A percentile compares a stretch with the other conserved stretches of the same genome.
phyloP scores from a whole-genome alignment of 2,888 invertebrate genomes.

The Metacarcinus magister region DNA sequence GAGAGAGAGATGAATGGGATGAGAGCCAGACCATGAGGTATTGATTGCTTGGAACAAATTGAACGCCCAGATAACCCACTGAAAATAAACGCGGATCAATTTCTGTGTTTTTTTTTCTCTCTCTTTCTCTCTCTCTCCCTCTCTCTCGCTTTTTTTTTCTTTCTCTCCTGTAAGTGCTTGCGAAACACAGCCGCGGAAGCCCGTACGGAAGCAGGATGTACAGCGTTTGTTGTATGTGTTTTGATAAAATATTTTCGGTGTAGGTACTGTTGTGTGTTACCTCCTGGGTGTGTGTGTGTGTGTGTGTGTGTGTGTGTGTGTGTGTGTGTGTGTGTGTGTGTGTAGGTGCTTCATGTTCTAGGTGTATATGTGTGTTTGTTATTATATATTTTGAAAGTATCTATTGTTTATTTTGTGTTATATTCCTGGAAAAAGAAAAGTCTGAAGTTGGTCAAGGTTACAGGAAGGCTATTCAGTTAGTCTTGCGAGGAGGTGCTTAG shows the following conservation, averaged over 20 bases:
- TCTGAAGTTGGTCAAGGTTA: not conserved
- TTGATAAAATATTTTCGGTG: not conserved
- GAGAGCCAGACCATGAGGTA: conserved; percentile 15
- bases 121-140: conserved; percentile 23
- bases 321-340: not conserved
- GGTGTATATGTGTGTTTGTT: not conserved
- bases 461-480: not conserved
- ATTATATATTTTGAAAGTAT: not conserved
- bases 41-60: not conserved
- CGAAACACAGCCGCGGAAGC: not conserved
- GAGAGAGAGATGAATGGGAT: conserved; percentile 46
- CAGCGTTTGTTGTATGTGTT: not conserved
- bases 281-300: not conserved
- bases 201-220: not conserved
- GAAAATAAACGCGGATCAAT: conserved; percentile 20
- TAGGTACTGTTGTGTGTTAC: not conserved
- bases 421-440: not conserved
- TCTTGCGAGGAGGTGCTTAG: not conserved
- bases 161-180: conserved; percentile 22
- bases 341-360: not conserved
- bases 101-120: not conserved
- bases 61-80: not conserved
- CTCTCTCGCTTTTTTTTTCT: conserved; percentile 47
- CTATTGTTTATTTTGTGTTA: not conserved
- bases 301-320: conserved; percentile 17